Percentiles rank a stretch among this genome's conserved stretches.
phyloP scores from a whole-genome alignment of 2,888 invertebrate genomes.

The Ormyrus rosae region DNA sequence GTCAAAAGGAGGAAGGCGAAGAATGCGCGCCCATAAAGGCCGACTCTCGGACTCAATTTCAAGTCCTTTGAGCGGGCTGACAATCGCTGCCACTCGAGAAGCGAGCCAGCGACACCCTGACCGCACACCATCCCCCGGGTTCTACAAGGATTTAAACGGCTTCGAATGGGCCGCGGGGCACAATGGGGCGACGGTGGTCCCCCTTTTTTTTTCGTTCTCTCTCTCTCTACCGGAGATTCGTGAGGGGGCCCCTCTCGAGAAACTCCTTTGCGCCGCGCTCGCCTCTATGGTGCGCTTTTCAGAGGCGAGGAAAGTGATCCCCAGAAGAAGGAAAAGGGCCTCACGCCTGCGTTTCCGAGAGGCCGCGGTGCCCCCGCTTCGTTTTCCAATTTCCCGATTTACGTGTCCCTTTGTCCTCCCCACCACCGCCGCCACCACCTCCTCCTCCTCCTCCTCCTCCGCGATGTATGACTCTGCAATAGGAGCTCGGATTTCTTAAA shows the following conservation, averaged over 20 bases:
- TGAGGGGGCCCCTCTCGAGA: constrained; percentile 1
- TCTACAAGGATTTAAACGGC: constrained; percentile 54
- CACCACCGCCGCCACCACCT: neutral
- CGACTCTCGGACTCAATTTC: constrained; percentile 71
- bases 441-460: neutral
- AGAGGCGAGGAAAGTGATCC: constrained; percentile 57
- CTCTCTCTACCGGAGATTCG: neutral
- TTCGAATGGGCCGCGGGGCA: constrained; percentile 35
- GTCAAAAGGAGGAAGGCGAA: constrained; percentile 14
- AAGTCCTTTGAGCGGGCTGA: constrained; percentile 72
- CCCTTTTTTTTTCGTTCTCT: constrained; percentile 15
- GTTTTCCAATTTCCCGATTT: constrained; percentile 44
- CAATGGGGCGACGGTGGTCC: constrained; percentile 52
- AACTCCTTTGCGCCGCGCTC: too few species aligned
- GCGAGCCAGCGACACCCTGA: constrained; percentile 68
- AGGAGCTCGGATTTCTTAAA: neutral
- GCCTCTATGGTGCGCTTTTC: too few species aligned
- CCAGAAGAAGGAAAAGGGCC: constrained; percentile 44
- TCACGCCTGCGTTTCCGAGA: constrained; percentile 54
- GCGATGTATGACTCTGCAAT: neutral
- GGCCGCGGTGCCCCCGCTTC: neutral
- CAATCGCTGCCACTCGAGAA: constrained; percentile 73
- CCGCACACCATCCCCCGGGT: constrained; percentile 54
- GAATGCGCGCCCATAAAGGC: neutral
- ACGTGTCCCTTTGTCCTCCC: neutral